Evolutionary conservation across 1,140 invertebrate genomes (phyloP), one percentile per base, ranked within the genome.

Genomic region (Neodiprion pinetum): DNA sequence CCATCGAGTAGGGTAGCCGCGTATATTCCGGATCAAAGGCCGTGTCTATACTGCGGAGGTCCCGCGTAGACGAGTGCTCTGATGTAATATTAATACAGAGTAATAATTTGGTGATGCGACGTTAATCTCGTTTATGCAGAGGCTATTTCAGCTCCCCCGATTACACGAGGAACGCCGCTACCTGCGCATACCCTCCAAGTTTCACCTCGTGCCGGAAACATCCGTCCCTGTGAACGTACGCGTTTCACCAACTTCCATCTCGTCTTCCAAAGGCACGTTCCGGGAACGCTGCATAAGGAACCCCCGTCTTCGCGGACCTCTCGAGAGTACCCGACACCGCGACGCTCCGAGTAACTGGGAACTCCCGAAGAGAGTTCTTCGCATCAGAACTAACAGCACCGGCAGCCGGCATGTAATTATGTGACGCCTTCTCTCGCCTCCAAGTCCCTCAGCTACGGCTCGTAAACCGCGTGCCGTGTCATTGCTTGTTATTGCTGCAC

Each of bases 231-330:
- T 40, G 28, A 17, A 61, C 53, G 53, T 61, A 61, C 53, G 53
- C 14, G 53, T 14, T 61, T 61, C 53, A 12, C 53, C 11, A 61
- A 17, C 53, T 17, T 9, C 11, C 11, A 61, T 5, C 9, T 61
- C 53, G n/a, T 61, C n/a, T 61, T 61, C 53, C 53, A 61, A 61
- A 61, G 53, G n/a, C 53, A 61, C 53, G 53, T 61, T 61, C 53
- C 53, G 5, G 11, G 53, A 61, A 61, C 8, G n/a, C 53, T 17
- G 53, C 53, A 61, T 9, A 61, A 40, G 28, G 28, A 3, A 40
- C 28, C 28, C 28, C 53, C n/a, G 53, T 17, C 28, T 40, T 40
- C 28, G 28, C 5, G 53, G 53, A 61, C n/a, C 53, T 61, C n/a
- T 9, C 11, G 28, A 61, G 9, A 61, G n/a, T 61, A 14, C 53